A percentile compares a stretch with the other conserved stretches of the same genome.
Evolutionary conservation across 2,888 invertebrate species (phyloP).

Genomic region (Heliothis peltigera): DNA sequence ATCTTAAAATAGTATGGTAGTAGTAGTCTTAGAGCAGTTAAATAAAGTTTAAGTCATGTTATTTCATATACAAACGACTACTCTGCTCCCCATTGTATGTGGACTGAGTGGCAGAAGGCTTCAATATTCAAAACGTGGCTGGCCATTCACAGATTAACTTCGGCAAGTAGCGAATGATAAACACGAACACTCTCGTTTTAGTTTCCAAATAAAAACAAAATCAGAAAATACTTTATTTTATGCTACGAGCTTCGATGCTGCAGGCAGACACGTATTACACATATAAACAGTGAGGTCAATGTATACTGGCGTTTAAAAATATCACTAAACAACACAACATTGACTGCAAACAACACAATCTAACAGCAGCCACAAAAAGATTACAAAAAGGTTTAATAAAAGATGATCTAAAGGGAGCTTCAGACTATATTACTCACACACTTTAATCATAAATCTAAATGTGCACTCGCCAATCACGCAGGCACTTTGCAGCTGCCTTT

Average conservation of each 20-base stretch:
- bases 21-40: no score
- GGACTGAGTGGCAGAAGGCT: no score
- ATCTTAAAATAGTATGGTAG: no score
- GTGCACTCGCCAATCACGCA: conserved; percentile 80
- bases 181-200: no score
- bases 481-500: conserved; percentile 81
- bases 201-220: neutral
- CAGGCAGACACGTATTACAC: neutral
- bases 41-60: no score
- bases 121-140: no score
- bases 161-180: no score
- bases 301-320: neutral
- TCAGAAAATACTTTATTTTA: neutral
- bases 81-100: no score
- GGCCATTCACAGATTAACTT: no score
- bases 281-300: neutral
- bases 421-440: conserved; percentile 60
- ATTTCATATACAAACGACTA: no score
- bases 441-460: conserved; percentile 82
- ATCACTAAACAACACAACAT: neutral
- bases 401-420: conserved; percentile 56
- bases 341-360: conserved; percentile 9
- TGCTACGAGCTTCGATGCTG: neutral
- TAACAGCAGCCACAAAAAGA: conserved; percentile 12
- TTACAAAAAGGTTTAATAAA: conserved; percentile 37